Percentiles rank a stretch among this genome's conserved stretches.
These are phyloP conservation scores for Zygogramma bicolorata DNA, from an alignment of 2,888 invertebrate species.

Conservation along the genomic window DNA sequence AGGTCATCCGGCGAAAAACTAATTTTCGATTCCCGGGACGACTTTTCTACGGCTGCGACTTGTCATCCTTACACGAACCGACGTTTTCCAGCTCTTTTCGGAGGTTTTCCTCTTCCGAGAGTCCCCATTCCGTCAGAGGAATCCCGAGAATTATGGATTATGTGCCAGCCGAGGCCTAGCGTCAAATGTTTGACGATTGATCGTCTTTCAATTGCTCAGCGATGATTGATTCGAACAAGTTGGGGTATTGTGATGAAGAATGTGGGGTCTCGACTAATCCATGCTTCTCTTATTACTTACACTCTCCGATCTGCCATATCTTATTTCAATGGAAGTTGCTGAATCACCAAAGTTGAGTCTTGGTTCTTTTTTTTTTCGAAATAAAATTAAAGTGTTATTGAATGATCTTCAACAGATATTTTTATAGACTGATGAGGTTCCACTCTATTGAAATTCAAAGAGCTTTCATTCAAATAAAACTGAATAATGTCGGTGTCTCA, in stretches of 20 bases:
- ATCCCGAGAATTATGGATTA: slow-evolving; percentile 6
- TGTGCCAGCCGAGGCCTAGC: background rate
- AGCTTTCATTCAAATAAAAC: no score
- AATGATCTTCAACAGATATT: no score
- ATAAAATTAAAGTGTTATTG: no score
- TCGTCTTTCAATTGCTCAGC: background rate
- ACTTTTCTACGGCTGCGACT: slow-evolving; percentile 5
- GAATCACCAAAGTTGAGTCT: no score
- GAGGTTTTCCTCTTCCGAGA: background rate
- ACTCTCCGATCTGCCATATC: no score
- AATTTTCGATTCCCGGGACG: slow-evolving; percentile 19
- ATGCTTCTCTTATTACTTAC: no score
- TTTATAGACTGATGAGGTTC: no score
- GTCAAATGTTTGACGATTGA: background rate
- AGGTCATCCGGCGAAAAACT: slow-evolving; percentile 28
- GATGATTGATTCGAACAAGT: background rate
- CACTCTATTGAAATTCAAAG: no score
- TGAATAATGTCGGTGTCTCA: no score
- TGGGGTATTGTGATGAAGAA: background rate
- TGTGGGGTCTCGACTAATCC: no score
- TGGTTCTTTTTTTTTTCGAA: no score
- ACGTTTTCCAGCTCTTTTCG: background rate
- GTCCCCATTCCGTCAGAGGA: background rate
- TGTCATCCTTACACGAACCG: background rate
- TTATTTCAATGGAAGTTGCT: no score